Evolutionary conservation across 2,888 invertebrate species (phyloP), one percentile per base, ranked within the genome.

Genomic region (Erebia ligea): DNA sequence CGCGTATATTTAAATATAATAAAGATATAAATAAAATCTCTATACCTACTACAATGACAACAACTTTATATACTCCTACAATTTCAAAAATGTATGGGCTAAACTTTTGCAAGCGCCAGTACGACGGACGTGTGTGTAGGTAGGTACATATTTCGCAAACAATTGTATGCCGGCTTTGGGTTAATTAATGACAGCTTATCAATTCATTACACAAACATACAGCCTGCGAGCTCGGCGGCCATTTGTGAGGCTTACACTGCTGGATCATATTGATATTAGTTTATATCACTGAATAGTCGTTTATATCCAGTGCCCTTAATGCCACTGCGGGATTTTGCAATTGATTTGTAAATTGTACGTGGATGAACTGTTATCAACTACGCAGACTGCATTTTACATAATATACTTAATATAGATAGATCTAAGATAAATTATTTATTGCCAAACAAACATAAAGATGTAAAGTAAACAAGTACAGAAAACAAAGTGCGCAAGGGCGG

Each of bases 121-220:
- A 71, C 54, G 62, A 10, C 50, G 58, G 25, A 11, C 4, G 45
- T 45, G 45, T 42, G 42, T 66, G 67, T 67, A 70, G 64, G 65
- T 58, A 65, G n/a, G n/a, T 65, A 70, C 71, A 70, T 73, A 69
- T 75, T 73, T 72, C 69, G 67, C 48, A 64, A 52, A 65, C 54
- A 69, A 69, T 68, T 62, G 73, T 71, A 68, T 63, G 74, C 59
- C 63, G 58, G 62, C 66, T 68, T 54, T 40, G 48, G 65, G 67
- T 57, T 74, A 73, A 75, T 74, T 68, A 73, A 69, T 48, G 66
- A 62, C 48, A 62, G 70, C 63, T 74, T 69, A 74, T 74, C 69
- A 69, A 73, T 74, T 74, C 54, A 73, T 74, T 73, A 72, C 62
- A 15, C 52, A 52, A 15, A 52, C n/a, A 52, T 62, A 42, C 65